Evolutionary conservation across 2,113 vertebrate genomes (phyloP), one percentile per base, ranked within the genome.

Genomic region (Oncorhynchus tshawytscha): DNA sequence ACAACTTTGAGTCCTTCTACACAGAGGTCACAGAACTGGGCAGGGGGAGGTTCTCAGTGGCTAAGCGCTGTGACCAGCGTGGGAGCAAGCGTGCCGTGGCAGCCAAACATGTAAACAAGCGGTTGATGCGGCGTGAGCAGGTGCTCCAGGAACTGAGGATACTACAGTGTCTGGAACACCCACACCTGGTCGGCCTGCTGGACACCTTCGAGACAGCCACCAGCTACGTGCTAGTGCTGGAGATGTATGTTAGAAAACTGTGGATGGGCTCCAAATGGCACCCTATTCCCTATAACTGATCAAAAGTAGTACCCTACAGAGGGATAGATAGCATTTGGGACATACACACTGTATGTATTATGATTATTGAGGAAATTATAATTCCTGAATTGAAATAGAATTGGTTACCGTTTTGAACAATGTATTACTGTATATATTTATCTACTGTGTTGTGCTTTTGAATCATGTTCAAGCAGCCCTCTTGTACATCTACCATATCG

Each of bases 41-140:
- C 89, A 99, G 97, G 87, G 98, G 98, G 87, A 95, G 98, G 73
- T 99, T 99, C 92, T 98, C 97, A 54, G 96, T 98, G 70, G 96
- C 96, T 11, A 98, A 97, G 92, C 95, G 95, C 60, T 99, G 96
- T 77, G 96, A 98, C 88, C 97, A 97, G 93, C 95, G 94, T 75
- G 96, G 96, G 75, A 96, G 96, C 82, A 97, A 96, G 84, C 92
- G 91, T 79, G 92, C 94, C 1, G 94, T 98, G 78, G 98, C 97
- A 65, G 95, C 96, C 0, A 99, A 99, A 84, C 96, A 97, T 70
- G 94, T 99, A 68, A 98, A 95, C 91, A 99, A 99, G 92, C 98
- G 97, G 90, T 88, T 99, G 92, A 94, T 95, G 95, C 97, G 95
- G 82, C 93, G 98, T 25, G 97, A 99, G 83, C 96, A 97, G 92